Evolutionary conservation across 1,140 invertebrate species (phyloP), one percentile per base, ranked within the genome.

Genomic region (Papilio xuthus): DNA sequence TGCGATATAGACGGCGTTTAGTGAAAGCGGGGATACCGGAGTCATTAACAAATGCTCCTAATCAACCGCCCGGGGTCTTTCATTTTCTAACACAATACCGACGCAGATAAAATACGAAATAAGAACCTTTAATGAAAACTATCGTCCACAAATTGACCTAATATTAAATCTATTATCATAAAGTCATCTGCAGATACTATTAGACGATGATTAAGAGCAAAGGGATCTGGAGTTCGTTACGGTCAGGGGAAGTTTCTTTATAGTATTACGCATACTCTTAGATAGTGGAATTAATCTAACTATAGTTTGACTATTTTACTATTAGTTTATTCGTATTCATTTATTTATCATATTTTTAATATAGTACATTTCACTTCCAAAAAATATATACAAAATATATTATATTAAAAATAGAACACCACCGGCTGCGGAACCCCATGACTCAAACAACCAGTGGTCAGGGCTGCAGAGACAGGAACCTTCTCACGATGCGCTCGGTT

Each of bases 91-190:
- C 85, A 91, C 89, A 87, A 87, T 84, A 81, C 78, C 77, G 74
- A 70, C 69, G 78, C 23, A 84, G 83, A 86, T 87, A 87, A 91
- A 90, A 91, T 88, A 79, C 86, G 87, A 91, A 91, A 90, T 92
- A 89, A 86, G 89, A 87, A 83, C 86, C 82, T 82, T n/a, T 89
- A 89, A 88, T 90, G 88, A 89, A 91, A 92, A 91, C 89, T 91
- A 90, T 91, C 83, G 85, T 79, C 80, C 72, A 80, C 82, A 79
- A 83, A 82, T 81, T 84, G 80, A 83, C 81, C 83, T 80, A 79
- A 72, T 85, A 86, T 86, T 89, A 89, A 63, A 85, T 92, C 84
- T 91, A 89, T 89, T 89, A 89, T 89, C 85, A 84, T 89, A 84
- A 87, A 88, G 85, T 90, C 88, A 79, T 77, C 79, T 84, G 85